phyloP scores from a whole-genome alignment of 1,140 invertebrate species.

The Drosophila sucinea region DNA sequence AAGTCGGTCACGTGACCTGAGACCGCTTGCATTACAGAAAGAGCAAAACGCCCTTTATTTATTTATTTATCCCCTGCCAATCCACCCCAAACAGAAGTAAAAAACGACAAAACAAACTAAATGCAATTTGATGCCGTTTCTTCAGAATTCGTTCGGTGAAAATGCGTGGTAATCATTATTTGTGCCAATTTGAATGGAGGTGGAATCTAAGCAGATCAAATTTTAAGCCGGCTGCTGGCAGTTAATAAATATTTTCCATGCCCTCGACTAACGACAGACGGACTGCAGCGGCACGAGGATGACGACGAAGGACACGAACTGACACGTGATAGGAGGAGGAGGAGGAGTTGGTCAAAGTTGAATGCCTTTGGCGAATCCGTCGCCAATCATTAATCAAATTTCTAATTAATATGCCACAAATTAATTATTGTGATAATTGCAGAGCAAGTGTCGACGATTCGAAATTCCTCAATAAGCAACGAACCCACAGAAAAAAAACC shows the following conservation, averaged over 20 bases:
- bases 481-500: not conserved
- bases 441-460: conserved; percentile 6
- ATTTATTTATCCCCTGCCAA: no score
- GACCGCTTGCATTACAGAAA: conserved; percentile 14
- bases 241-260: conserved; percentile 78
- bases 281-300: conserved; percentile 46
- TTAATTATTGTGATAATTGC: conserved; percentile 74
- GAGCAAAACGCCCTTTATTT: no score
- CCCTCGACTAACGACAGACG: conserved; percentile 52
- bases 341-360: conserved; percentile 63
- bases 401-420: conserved; percentile 77
- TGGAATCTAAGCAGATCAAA: conserved; percentile 35
- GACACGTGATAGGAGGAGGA: conserved; percentile 63
- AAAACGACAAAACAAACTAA: conserved; percentile 66
- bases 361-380: conserved; percentile 50
- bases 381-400: conserved; percentile 73
- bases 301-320: conserved; percentile 53
- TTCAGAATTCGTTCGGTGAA: conserved; percentile 37
- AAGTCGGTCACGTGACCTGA: not conserved
- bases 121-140: conserved; percentile 70
- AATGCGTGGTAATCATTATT: conserved; percentile 80
- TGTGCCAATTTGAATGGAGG: conserved; percentile 69
- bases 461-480: not conserved
- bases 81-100: not conserved
- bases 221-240: conserved; percentile 52